A percentile compares a stretch with the other conserved stretches of the same genome.
phyloP scores from a whole-genome alignment of 2,797 vertebrate genomes.

The Coccyzus lansbergi region DNA sequence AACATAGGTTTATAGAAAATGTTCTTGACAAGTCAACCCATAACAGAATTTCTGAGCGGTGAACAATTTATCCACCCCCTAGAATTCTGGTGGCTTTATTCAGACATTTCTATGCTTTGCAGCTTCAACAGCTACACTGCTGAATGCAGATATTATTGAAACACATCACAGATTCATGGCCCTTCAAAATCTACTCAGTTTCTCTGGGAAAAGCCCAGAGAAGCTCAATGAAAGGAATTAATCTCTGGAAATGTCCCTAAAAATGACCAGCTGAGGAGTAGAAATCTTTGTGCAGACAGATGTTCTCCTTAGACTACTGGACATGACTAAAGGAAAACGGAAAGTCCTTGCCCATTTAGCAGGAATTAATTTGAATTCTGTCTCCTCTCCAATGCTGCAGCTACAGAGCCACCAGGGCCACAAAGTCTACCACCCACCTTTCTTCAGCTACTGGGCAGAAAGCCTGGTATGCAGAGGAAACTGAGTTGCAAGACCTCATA shows the following conservation, averaged over 20 bases:
- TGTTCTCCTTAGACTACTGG: not conserved
- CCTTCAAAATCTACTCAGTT: not conserved
- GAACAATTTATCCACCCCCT: constrained; percentile 27
- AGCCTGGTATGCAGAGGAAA: not conserved
- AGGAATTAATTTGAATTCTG: not conserved
- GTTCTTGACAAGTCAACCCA: constrained; percentile 20
- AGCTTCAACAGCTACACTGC: not conserved
- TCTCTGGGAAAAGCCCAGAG: not conserved
- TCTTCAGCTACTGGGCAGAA: not conserved
- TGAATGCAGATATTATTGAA: not conserved
- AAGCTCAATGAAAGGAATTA: not conserved
- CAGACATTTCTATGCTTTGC: constrained; percentile 4
- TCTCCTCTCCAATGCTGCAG: not conserved
- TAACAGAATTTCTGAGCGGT: constrained; percentile 16
- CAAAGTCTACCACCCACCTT: not conserved
- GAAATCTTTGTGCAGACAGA: not conserved
- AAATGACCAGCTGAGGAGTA: not conserved
- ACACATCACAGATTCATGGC: not conserved
- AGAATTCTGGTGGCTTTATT: constrained; percentile 24
- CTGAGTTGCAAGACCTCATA: not conserved
- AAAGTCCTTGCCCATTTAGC: not conserved
- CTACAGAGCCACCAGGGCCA: not conserved
- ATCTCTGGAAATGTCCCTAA: not conserved
- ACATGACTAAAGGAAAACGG: not conserved
- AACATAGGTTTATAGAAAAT: constrained; percentile 21